A percentile compares a stretch with the other conserved stretches of the same genome.
These are phyloP conservation scores for Idaea dimidiata DNA, from an alignment of 2,888 invertebrate species.

Conservation along the genomic window DNA sequence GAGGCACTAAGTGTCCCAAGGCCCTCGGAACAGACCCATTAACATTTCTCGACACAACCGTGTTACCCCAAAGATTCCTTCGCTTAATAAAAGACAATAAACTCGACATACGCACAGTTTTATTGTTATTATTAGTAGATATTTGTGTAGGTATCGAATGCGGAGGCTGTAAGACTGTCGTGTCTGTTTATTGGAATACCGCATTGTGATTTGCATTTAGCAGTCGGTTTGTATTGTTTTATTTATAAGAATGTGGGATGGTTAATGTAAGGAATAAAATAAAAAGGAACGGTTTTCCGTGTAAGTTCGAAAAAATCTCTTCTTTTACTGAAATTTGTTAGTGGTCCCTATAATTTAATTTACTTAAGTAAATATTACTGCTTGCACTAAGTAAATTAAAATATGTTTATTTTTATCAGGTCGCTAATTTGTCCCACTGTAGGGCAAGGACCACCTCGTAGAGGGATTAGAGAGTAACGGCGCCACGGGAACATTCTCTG, in stretches of 20 bases:
- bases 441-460: too few relatives aligned
- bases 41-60: background rate
- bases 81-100: background rate
- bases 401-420: too few relatives aligned
- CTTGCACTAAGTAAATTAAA: too few relatives aligned
- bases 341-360: too few relatives aligned
- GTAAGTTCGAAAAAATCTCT: background rate
- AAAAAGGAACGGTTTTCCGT: background rate
- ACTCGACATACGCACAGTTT: constrained; percentile 22
- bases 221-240: background rate
- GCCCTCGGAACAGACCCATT: background rate
- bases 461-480: too few relatives aligned
- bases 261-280: background rate
- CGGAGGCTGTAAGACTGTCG: constrained; percentile 20
- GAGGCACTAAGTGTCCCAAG: background rate
- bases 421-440: too few relatives aligned
- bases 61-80: constrained; percentile 8
- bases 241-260: background rate
- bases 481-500: too few relatives aligned
- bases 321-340: background rate
- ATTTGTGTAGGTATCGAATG: constrained; percentile 34
- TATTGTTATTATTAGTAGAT: constrained; percentile 30
- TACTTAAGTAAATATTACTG: too few relatives aligned
- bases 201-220: background rate
- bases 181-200: background rate